These are phyloP conservation scores for human (Homo sapiens) DNA, from an alignment of 2,113 vertebrate species.

Conservation along the genomic window GRCh38 chr2:5709001-5709500, in stretches of 20 bases:
- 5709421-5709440: neutral
- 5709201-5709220: neutral
- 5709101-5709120: neutral
- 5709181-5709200: neutral
- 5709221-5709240: rapidly evolving
- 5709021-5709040: neutral
- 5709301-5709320: neutral
- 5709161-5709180: neutral
- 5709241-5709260: too few species aligned
- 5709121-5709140: neutral
- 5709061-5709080: neutral
- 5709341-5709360: rapidly evolving
- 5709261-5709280: neutral
- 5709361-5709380: rapidly evolving
- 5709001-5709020: neutral
- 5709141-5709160: neutral
- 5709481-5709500: too few species aligned
- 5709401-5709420: neutral
- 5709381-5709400: neutral
- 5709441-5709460: neutral
- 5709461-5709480: neutral
- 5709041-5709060: neutral
- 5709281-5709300: neutral
- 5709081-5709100: neutral
- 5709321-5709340: rapidly evolving